Percentiles rank a stretch among this genome's conserved stretches.
phyloP scores from a whole-genome alignment of 2,113 vertebrate genomes.

The Melanotaenia duboulayi region DNA sequence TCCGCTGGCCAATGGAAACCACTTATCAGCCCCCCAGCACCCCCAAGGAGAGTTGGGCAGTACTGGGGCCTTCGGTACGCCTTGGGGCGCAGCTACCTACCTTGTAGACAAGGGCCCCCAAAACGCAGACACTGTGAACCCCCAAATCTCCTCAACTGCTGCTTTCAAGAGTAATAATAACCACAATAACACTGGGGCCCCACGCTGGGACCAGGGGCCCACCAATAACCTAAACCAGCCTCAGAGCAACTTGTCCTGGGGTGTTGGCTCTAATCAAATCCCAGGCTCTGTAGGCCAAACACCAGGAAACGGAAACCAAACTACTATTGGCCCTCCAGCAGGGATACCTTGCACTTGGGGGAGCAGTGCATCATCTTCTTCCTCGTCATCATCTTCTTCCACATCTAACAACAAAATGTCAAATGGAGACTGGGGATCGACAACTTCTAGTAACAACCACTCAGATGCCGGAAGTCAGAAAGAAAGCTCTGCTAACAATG shows the following conservation, averaged over 20 bases:
- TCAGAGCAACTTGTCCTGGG: constrained; percentile 87
- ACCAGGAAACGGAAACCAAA: constrained; percentile 78
- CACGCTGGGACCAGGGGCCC: constrained; percentile 90
- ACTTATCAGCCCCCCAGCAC: constrained; percentile 78
- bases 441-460: constrained; percentile 84
- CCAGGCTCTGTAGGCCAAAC: constrained; percentile 58
- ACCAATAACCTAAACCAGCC: constrained; percentile 69
- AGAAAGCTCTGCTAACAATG: constrained; percentile 88
- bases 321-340: constrained; percentile 75
- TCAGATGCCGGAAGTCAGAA: constrained; percentile 83
- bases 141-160: constrained; percentile 85
- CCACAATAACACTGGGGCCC: constrained; percentile 83
- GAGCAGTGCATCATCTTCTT: constrained; percentile 81
- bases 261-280: constrained; percentile 66
- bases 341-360: constrained; percentile 90
- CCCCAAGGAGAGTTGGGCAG: constrained; percentile 88
- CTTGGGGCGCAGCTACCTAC: constrained; percentile 90
- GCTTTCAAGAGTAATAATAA: constrained; percentile 89
- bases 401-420: constrained; percentile 82
- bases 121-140: constrained; percentile 97
- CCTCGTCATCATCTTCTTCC: constrained; percentile 81
- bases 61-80: constrained; percentile 88
- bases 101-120: constrained; percentile 92
- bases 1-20: constrained; percentile 89
- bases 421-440: constrained; percentile 90